phyloP scores from a whole-genome alignment of 2,797 vertebrate genomes.

The Otolemur crassicaudatus region DNA sequence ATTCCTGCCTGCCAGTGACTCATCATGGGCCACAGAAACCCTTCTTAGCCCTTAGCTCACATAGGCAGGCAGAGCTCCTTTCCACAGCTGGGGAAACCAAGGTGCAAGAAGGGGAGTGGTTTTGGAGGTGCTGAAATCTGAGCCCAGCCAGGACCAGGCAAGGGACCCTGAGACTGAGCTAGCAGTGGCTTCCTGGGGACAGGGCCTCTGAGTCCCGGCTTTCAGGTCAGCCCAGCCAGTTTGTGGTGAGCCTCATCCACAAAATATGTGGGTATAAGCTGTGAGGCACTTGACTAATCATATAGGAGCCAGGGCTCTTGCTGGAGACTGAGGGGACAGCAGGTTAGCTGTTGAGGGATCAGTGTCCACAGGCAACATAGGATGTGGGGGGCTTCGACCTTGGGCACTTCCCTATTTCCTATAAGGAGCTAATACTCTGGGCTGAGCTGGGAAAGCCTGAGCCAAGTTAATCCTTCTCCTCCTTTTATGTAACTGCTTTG shows the following conservation, averaged over 20 bases:
- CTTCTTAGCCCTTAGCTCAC: background rate
- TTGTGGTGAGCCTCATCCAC: background rate
- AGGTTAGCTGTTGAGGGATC: background rate
- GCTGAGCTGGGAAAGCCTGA: background rate
- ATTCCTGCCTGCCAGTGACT: background rate
- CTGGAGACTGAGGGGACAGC: background rate
- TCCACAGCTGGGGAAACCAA: background rate
- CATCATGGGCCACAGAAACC: background rate
- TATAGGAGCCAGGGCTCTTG: background rate
- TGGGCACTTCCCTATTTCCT: background rate
- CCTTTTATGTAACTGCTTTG: slow-evolving; percentile 65
- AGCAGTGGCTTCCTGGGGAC: background rate
- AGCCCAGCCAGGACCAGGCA: background rate
- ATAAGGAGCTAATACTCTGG: background rate
- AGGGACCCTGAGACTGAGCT: background rate
- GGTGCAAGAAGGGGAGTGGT: background rate
- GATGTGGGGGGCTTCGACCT: background rate
- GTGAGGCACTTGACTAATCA: background rate
- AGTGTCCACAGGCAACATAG: background rate
- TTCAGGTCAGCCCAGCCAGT: background rate
- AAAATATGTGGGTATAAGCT: background rate
- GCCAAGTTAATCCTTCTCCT: slow-evolving; percentile 35
- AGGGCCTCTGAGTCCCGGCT: background rate
- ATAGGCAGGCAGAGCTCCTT: background rate
- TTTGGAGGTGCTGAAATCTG: background rate